Evolutionary conservation across 2,113 vertebrate species (phyloP).

Genomic region (Erinaceus europaeus): DNA sequence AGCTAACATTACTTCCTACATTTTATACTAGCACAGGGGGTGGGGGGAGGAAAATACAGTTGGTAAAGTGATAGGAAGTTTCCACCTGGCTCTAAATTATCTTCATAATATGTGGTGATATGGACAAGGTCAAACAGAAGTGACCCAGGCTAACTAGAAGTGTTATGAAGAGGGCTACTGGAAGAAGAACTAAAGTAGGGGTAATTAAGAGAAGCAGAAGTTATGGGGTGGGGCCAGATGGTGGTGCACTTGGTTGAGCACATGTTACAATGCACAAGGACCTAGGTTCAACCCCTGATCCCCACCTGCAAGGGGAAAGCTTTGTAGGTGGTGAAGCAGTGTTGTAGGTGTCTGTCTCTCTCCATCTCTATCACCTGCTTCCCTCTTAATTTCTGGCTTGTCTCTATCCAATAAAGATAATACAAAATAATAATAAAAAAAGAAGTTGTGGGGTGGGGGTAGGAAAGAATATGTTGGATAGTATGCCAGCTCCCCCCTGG

Average conservation of each 20-base stretch:
- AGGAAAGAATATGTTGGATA: no score
- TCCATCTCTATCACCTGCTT: no score
- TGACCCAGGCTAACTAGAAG: not conserved
- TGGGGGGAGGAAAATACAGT: not conserved
- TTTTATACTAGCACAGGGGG: not conserved
- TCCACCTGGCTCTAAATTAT: not conserved
- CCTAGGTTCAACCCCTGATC: no score
- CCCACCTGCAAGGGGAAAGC: no score
- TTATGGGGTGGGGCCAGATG: not conserved
- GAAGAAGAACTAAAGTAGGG: not conserved
- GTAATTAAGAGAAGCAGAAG: not conserved
- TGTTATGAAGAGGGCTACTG: not conserved
- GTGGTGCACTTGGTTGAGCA: no score
- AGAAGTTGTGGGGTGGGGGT: no score
- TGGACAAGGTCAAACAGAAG: not conserved
- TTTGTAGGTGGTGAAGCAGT: no score
- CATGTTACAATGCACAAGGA: no score
- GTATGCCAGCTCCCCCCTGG: no score
- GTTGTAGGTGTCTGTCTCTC: no score
- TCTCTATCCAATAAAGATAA: no score
- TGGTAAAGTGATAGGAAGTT: not conserved
- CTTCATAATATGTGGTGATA: not conserved
- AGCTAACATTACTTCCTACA: slow-evolving; percentile 20
- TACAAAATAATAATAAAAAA: not conserved
- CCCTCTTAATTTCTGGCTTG: no score